Evolutionary conservation across 1,140 invertebrate genomes (phyloP).

Genomic region (Hyles euphorbiae): DNA sequence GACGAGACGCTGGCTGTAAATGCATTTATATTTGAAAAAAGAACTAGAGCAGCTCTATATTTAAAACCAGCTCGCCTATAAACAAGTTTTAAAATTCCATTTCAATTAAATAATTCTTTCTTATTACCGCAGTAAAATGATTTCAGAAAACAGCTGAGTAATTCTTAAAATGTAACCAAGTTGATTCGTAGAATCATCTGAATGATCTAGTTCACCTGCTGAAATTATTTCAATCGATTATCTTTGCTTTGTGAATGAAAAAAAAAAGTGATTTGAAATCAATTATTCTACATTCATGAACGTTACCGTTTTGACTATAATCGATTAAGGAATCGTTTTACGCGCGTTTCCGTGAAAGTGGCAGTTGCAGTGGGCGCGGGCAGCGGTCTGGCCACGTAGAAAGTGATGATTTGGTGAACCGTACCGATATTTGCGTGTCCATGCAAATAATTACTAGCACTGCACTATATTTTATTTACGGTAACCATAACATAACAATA

Average conservation of each 20-base stretch:
- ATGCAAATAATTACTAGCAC: slow-evolving; percentile 1
- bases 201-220: slow-evolving; percentile 4
- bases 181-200: background rate
- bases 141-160: too few species aligned
- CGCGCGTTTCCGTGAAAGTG: slow-evolving; percentile 64
- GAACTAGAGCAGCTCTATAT: too few species aligned
- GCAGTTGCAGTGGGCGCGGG: slow-evolving; percentile 39
- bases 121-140: too few species aligned
- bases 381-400: slow-evolving; percentile 31
- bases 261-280: slow-evolving; percentile 48
- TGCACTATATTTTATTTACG: too few species aligned
- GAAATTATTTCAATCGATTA: slow-evolving; percentile 30
- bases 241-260: slow-evolving; percentile 44
- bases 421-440: slow-evolving; percentile 20
- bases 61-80: too few species aligned
- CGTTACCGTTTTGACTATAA: slow-evolving; percentile 63
- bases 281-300: slow-evolving; percentile 56
- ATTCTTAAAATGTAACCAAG: too few species aligned
- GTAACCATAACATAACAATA: too few species aligned
- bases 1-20: too few species aligned
- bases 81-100: too few species aligned
- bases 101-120: background rate
- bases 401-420: slow-evolving; percentile 46
- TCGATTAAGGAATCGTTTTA: slow-evolving; percentile 64
- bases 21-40: too few species aligned